phyloP scores from a whole-genome alignment of 2,888 invertebrate genomes.

The Sthenelais limicola region DNA sequence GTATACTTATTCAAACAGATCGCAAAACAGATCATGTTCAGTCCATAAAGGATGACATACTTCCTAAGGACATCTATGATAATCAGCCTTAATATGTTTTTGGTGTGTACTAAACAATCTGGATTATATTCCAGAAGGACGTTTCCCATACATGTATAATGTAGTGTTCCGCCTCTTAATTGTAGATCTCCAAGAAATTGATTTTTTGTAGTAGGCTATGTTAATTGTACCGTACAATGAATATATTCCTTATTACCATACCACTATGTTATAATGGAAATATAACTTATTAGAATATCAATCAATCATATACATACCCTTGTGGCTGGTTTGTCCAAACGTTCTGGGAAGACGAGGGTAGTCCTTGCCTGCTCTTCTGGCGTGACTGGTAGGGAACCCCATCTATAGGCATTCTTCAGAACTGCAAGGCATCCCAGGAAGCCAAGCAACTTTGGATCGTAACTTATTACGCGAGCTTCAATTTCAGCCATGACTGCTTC shows the following conservation, averaged over 20 bases:
- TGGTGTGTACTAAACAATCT: too few species aligned
- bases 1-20: too few species aligned
- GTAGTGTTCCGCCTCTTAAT: too few species aligned
- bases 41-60: too few species aligned
- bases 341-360: background rate
- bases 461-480: background rate
- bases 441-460: background rate
- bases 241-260: too few species aligned
- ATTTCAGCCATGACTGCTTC: background rate
- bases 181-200: background rate
- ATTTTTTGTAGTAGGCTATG: background rate
- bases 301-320: background rate
- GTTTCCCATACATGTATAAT: background rate
- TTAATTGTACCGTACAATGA: background rate
- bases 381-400: background rate
- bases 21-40: too few species aligned
- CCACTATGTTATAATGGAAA: too few species aligned
- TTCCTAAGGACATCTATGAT: too few species aligned
- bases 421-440: background rate
- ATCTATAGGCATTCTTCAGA: background rate
- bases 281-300: too few species aligned
- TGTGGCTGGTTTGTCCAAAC: background rate
- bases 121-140: too few species aligned
- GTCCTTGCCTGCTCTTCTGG: background rate
- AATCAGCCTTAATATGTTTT: too few species aligned